Conservation (phyloP, 1,140 invertebrate species). For the Condylostylus longicornis region DNA sequence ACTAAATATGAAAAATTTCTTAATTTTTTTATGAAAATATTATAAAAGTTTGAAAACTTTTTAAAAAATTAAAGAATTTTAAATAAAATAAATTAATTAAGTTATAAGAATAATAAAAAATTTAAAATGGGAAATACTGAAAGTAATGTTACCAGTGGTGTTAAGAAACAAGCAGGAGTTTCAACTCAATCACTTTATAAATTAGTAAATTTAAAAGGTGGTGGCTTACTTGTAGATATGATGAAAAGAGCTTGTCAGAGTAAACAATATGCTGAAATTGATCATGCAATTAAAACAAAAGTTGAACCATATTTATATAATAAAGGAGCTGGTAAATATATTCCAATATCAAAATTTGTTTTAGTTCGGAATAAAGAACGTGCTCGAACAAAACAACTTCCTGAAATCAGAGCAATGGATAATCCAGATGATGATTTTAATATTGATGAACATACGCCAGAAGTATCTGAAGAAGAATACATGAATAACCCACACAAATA, state of each 20-base stretch:
- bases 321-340: conserved; percentile 73
- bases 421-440: conserved; percentile 70
- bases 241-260: conserved; percentile 83
- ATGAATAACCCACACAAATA: conserved; percentile 44
- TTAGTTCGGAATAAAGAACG: conserved; percentile 75
- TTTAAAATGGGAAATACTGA: conserved; percentile 93
- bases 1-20: too few relatives aligned
- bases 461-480: conserved; percentile 39
- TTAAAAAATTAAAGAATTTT: too few relatives aligned
- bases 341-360: conserved; percentile 77
- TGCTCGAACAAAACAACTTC: conserved; percentile 60
- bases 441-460: conserved; percentile 53
- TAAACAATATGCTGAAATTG: conserved; percentile 76
- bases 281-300: conserved; percentile 78
- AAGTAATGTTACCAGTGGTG: conserved; percentile 79
- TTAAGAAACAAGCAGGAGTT: conserved; percentile 79
- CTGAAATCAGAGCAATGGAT: conserved; percentile 56
- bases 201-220: conserved; percentile 75
- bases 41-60: too few relatives aligned
- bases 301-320: conserved; percentile 87
- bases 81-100: too few relatives aligned
- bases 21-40: too few relatives aligned
- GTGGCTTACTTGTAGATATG: conserved; percentile 79
- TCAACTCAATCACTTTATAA: conserved; percentile 68
- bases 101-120: too few relatives aligned